A percentile compares a stretch with the other conserved stretches of the same genome.
phyloP scores from a whole-genome alignment of 1,140 invertebrate species.

The Zophobas morio region DNA sequence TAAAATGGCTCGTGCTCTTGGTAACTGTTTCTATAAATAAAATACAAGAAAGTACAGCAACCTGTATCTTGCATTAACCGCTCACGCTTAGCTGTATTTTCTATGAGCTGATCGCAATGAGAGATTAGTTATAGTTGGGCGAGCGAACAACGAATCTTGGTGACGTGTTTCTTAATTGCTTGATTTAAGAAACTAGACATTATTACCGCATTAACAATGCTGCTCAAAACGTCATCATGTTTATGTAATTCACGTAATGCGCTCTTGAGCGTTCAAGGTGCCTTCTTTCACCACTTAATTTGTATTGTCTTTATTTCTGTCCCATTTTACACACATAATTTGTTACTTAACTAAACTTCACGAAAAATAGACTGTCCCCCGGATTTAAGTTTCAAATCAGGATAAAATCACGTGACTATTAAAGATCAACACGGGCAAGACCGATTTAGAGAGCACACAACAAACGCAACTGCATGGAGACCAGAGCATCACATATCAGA shows the following conservation, averaged over 20 bases:
- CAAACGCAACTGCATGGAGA: no score
- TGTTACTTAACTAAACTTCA: no score
- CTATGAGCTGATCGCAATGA: conserved; percentile 8
- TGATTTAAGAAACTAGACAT: conserved; percentile 36
- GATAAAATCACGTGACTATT: no score
- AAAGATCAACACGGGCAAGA: no score
- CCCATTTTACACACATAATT: not conserved
- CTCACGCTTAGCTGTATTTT: conserved; percentile 21
- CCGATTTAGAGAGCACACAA: no score
- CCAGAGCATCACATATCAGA: no score
- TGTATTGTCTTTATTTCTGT: conserved; percentile 5
- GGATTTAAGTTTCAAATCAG: no score
- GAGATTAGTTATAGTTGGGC: conserved; percentile 8
- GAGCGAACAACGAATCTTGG: conserved; percentile 15
- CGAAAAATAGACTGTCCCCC: no score
- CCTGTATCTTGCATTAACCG: conserved; percentile 25
- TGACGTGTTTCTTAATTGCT: conserved; percentile 37
- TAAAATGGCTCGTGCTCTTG: conserved; percentile 37
- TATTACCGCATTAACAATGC: conserved; percentile 36
- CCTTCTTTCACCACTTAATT: conserved; percentile 33
- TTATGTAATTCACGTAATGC: conserved; percentile 29
- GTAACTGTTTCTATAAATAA: conserved; percentile 36
- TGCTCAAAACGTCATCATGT: conserved; percentile 9
- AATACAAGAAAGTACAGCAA: conserved; percentile 28
- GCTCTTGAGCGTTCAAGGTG: conserved; percentile 25